A percentile compares a stretch with the other conserved stretches of the same genome.
Conservation (phyloP, 2,797 vertebrate genomes). For the Microchirus variegatus region DNA sequence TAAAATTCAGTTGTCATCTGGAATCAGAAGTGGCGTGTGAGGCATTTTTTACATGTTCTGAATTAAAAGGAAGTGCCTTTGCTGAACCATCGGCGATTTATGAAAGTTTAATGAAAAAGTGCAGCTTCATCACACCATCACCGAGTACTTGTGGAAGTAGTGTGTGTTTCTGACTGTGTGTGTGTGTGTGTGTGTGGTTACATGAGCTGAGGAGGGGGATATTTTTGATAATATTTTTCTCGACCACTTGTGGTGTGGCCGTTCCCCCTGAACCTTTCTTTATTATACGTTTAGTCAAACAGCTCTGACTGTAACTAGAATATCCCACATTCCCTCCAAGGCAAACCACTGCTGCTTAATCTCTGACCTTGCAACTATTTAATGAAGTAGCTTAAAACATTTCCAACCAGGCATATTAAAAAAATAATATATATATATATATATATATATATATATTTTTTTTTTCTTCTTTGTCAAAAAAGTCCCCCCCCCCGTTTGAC, state of each 20-base stretch:
- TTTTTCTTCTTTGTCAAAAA: constrained; percentile 49
- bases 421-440: no score
- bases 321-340: constrained; percentile 65
- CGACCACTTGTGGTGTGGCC: constrained; percentile 66
- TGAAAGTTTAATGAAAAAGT: no score
- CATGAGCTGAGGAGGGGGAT: constrained; percentile 36
- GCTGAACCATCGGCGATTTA: no score
- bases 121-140: constrained; percentile 19
- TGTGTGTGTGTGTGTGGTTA: constrained; percentile 3
- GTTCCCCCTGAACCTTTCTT: constrained; percentile 51
- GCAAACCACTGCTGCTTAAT: constrained; percentile 58
- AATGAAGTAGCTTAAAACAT: constrained; percentile 23
- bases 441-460: no score
- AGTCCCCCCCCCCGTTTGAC: constrained; percentile 25
- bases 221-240: constrained; percentile 52
- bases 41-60: neutral
- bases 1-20: constrained; percentile 28
- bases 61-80: no score
- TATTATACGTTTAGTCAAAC: constrained; percentile 71
- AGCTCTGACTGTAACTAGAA: constrained; percentile 51
- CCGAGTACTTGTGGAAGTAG: constrained; percentile 6
- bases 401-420: constrained; percentile 15
- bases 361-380: constrained; percentile 44
- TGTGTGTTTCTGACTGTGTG: neutral
- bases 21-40: constrained; percentile 21